Conservation (phyloP, 2,797 vertebrate genomes). For the Pseudomugil tenellus region DNA sequence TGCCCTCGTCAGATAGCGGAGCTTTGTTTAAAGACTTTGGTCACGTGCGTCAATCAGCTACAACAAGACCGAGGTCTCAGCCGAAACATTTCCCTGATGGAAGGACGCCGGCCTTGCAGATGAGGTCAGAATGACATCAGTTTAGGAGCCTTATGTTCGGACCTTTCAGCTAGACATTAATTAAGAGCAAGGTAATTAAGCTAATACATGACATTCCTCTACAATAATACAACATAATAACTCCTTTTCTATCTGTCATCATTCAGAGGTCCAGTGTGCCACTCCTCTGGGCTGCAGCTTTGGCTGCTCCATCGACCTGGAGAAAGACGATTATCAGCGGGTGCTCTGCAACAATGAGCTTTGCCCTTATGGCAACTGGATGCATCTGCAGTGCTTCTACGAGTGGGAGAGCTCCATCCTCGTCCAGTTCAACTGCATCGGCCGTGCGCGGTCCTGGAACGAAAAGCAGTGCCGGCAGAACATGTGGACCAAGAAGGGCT, state of each 20-base stretch:
- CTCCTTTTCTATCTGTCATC: conserved; percentile 22
- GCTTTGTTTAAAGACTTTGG: too few species aligned
- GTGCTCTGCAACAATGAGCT: conserved; percentile 97
- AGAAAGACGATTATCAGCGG: conserved; percentile 98
- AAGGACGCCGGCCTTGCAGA: too few species aligned
- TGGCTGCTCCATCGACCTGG: conserved; percentile 89
- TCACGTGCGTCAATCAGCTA: too few species aligned
- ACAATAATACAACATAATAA: background rate
- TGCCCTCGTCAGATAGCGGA: too few species aligned
- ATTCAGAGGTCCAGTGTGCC: conserved; percentile 91
- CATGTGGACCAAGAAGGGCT: conserved; percentile 99
- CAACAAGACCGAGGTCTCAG: too few species aligned
- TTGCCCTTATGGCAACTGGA: conserved; percentile 94
- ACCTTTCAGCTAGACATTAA: too few species aligned
- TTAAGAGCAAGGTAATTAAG: too few species aligned
- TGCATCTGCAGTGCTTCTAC: conserved; percentile 99
- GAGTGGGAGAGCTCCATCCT: conserved; percentile 99
- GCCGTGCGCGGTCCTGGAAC: conserved; percentile 97
- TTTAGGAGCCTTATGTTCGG: too few species aligned
- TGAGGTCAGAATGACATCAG: too few species aligned
- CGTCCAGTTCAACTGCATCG: conserved; percentile 98
- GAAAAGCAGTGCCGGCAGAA: conserved; percentile 99
- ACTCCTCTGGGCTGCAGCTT: conserved; percentile 95
- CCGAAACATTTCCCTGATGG: too few species aligned
- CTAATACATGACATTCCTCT: too few species aligned